Evolutionary conservation across 2,797 vertebrate species (phyloP), one percentile per base, ranked within the genome.

Genomic region (Bradypodion ventrale): DNA sequence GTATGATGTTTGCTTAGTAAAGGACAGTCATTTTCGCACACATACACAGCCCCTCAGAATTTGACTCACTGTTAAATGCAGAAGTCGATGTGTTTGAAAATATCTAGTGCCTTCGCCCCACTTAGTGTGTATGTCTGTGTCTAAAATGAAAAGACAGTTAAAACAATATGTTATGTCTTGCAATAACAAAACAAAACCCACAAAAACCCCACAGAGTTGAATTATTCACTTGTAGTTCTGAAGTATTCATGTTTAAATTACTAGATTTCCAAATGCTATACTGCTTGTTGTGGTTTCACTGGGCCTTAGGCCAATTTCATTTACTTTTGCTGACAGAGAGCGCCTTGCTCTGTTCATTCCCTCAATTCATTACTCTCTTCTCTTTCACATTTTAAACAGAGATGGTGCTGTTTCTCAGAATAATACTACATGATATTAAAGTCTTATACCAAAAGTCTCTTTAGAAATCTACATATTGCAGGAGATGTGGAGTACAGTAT

Each of bases 321-420:
- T 68, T 85, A 75, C 35, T 80, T 56, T 75, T 75, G 63, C 84
- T 85, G 65, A 44, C 37, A 69, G 32, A n/a, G 44, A 40, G 60
- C 66, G n/a, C 63, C 68, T 23, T 35, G 49, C 32, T 70, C 19
- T 75, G 16, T 25, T 25, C 65, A 15, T 46, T 66, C 25, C 27
- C 21, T 35, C 78, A 37, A 46, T 60, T 40, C 32, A 52, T 25
- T 29, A 37, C 8, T 32, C 10, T 32, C 37, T 21, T 29, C 40
- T 13, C 5, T 7, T 65, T 42, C 62, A 69, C 5, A 4, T 80
- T 73, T 66, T 27, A 16, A 79, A 42, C 46, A 7, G 6, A 68
- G 9, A 56, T 62, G 15, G 3, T 40, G 60, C 80, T 85, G 29
- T 80, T 85, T 49, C 80, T 15, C 9, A 60, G n/a, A 37, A 42